These are phyloP conservation scores for Acropora yongei DNA, from an alignment of 64 coral and sea anemone species.

Conservation along the genomic window DNA sequence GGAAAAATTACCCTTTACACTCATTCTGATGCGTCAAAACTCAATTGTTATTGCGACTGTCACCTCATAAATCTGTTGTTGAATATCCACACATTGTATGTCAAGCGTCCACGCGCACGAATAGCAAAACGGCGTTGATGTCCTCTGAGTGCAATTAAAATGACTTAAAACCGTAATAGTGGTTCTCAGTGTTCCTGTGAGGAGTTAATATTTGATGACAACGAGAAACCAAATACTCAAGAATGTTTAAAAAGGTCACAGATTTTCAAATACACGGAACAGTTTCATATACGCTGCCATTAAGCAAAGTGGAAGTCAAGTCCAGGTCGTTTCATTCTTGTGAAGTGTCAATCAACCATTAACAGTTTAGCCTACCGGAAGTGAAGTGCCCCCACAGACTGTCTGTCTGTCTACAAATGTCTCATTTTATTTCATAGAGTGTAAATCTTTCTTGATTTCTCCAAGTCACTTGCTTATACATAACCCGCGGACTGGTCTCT, in stretches of 20 bases:
- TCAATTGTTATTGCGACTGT: neutral
- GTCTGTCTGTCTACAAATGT: no score
- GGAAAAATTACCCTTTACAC: neutral
- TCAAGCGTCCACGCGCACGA: neutral
- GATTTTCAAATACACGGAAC: neutral
- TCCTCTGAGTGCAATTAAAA: neutral
- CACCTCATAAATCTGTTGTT: neutral
- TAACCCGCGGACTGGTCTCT: no score
- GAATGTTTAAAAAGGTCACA: constrained; percentile 4
- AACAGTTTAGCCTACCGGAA: constrained; percentile 13
- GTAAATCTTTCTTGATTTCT: no score
- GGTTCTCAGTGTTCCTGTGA: neutral
- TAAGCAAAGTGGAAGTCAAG: neutral
- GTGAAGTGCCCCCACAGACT: neutral
- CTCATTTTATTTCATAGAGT: no score
- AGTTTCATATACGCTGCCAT: constrained; percentile 10
- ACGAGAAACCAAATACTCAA: constrained; percentile 7
- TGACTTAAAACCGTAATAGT: neutral
- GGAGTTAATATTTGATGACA: neutral
- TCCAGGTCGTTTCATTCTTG: neutral
- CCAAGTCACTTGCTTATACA: no score
- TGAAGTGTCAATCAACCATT: constrained; percentile 18
- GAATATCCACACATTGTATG: neutral
- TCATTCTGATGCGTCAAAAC: neutral
- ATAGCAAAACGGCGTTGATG: neutral